Evolutionary conservation across 2,888 invertebrate species (phyloP), one percentile per base, ranked within the genome.

Genomic region (Scaptomyza cyrtandrae): DNA sequence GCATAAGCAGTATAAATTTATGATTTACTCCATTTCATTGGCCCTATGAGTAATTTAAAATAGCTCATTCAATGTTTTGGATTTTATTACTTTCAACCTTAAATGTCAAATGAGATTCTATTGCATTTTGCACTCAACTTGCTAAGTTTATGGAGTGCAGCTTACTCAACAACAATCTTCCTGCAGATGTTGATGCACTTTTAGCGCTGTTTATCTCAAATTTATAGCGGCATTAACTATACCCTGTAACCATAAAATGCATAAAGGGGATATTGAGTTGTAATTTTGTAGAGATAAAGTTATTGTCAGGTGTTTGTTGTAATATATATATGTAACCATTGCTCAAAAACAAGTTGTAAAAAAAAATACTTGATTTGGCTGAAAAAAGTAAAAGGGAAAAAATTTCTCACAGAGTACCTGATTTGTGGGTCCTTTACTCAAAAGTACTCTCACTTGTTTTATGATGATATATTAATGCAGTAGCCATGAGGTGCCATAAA

Each of bases 401-500:
- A 19, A 11, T 27, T 11, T 24, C 3, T 31, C 16, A 11, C 9
- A 37, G 46, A 9, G 44, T 61, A 59, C 39, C 2, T 48, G 2
- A 2, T 5, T 24, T 53, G 41, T n/a, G 31, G 27, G 33, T 45
- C 16, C 14, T 3, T 33, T 44, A 11, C 24, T 16, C 14, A 6
- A 10, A 0, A 11, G 14, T 10, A 7, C 14, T 57, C n/a, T 19
- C n/a, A 16, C 54, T 54, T 52, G 43, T 48, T 62, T 87, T 67
- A 77, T 77, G 83, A 82, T 74, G 63, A 63, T 74, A 71, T 76
- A 85, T 83, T 87, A 82, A 79, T 79, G 80, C 67, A 27, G 50
- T 52, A 72, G 70, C 75, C 64, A 66, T 56, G 68, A 74, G 76
- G 77, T 83, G 74, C 58, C 69, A 81, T 83, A 76, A 87, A 85